These are phyloP conservation scores for Battus philenor DNA, from an alignment of 1,140 invertebrate genomes.

Conservation along the genomic window DNA sequence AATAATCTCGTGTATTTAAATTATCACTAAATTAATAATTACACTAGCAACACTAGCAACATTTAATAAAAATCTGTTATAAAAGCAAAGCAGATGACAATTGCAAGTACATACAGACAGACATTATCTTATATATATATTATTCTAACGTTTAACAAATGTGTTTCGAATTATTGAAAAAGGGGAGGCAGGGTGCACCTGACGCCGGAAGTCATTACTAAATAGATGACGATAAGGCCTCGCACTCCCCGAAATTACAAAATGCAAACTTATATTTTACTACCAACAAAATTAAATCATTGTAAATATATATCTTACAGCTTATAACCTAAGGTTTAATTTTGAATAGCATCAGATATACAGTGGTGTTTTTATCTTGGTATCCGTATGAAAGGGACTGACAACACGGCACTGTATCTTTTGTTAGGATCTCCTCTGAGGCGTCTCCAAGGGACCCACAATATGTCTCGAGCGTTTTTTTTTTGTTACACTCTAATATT, in stretches of 20 bases:
- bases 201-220: slow-evolving; percentile 73
- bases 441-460: slow-evolving; percentile 46
- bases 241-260: slow-evolving; percentile 59
- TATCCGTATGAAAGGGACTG: slow-evolving; percentile 60
- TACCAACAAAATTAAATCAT: not conserved
- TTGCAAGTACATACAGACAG: too few species aligned
- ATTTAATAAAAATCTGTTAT: too few species aligned
- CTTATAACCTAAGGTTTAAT: not conserved
- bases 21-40: too few species aligned
- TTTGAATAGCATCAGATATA: slow-evolving; percentile 17
- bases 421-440: slow-evolving; percentile 56
- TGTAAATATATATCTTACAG: not conserved
- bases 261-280: slow-evolving; percentile 24
- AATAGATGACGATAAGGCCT: slow-evolving; percentile 70
- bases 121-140: too few species aligned
- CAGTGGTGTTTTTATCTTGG: slow-evolving; percentile 30
- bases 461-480: slow-evolving; percentile 45
- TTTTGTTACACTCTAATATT: slow-evolving; percentile 31
- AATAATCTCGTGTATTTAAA: too few species aligned
- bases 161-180: slow-evolving; percentile 41
- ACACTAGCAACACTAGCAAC: too few species aligned
- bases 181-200: slow-evolving; percentile 48
- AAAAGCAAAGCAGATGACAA: too few species aligned
- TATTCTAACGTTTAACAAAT: slow-evolving; percentile 20
- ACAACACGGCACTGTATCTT: slow-evolving; percentile 55